These are phyloP conservation scores for Drosophila sulfurigaster DNA, from an alignment of 1,140 invertebrate genomes.

Conservation along the genomic window DNA sequence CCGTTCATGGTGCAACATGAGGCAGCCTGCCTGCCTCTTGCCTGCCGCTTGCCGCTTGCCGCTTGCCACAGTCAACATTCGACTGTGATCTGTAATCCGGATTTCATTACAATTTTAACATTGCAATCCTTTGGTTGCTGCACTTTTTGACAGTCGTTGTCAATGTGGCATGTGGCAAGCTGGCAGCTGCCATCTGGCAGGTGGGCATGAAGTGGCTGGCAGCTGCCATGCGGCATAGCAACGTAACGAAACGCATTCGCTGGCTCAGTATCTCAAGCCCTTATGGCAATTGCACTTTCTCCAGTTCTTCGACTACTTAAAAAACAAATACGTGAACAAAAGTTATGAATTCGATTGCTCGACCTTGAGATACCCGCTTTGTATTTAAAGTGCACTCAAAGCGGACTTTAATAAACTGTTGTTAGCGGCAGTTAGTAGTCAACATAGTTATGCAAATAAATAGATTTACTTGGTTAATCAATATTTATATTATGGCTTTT, in stretches of 20 bases:
- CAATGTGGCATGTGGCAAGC: constrained; percentile 29
- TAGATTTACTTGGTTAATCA: too few species aligned
- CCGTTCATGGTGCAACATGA: neutral
- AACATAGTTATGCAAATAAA: too few species aligned
- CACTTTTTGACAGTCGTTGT: constrained; percentile 56
- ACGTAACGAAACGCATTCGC: neutral
- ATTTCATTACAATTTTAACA: constrained; percentile 70
- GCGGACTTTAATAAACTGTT: too few species aligned
- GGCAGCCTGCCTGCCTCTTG: neutral
- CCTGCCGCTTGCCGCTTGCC: neutral
- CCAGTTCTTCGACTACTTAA: neutral
- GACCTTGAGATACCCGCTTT: too few species aligned
- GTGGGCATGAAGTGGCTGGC: constrained; percentile 12
- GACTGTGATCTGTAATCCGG: constrained; percentile 61
- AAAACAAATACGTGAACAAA: neutral
- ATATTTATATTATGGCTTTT: too few species aligned
- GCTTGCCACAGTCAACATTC: constrained; percentile 13
- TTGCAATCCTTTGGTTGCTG: constrained; percentile 33
- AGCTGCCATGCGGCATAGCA: neutral
- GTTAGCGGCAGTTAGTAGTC: too few species aligned
- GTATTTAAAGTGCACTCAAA: too few species aligned
- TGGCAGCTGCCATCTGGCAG: neutral
- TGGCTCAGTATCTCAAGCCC: neutral
- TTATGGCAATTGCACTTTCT: constrained; percentile 21
- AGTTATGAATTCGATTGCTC: too few species aligned